A percentile compares a stretch with the other conserved stretches of the same genome.
Conservation (phyloP, 2,113 vertebrate genomes). For the Paralichthys olivaceus region DNA sequence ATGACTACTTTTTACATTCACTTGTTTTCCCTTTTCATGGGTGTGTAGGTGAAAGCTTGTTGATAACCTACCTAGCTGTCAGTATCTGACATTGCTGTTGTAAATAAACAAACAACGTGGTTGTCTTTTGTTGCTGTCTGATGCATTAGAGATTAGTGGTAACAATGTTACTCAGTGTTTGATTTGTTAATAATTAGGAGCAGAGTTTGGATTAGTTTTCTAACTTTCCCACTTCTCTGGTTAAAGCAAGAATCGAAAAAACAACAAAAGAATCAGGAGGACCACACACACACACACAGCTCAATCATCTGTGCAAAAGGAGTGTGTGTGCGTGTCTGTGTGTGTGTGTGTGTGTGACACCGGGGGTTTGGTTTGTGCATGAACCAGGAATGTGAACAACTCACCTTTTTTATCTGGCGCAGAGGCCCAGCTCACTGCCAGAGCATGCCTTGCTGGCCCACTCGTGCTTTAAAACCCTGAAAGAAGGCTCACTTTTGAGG, state of each 20-base stretch:
- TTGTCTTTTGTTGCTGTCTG: background rate
- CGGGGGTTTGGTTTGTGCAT: conserved; percentile 81
- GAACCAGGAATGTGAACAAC: conserved; percentile 83
- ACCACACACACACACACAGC: conserved; percentile 54
- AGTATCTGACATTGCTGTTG: background rate
- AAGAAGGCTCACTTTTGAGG: conserved; percentile 32
- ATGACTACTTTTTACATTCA: conserved; percentile 17
- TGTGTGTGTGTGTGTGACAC: conserved; percentile 62
- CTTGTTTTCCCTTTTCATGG: conserved; percentile 41
- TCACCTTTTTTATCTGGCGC: conserved; percentile 77
- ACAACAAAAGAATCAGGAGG: conserved; percentile 38
- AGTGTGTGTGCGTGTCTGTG: conserved; percentile 50
- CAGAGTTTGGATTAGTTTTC: conserved; percentile 3
- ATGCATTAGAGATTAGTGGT: background rate
- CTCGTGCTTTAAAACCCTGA: conserved; percentile 53
- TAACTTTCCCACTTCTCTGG: conserved; percentile 12
- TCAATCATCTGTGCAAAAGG: conserved; percentile 47
- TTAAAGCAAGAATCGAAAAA: conserved; percentile 30
- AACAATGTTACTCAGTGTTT: background rate
- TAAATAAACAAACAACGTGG: background rate
- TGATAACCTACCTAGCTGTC: conserved; percentile 3
- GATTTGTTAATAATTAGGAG: conserved; percentile 7
- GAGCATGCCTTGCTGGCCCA: conserved; percentile 74
- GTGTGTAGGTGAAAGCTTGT: conserved; percentile 25
- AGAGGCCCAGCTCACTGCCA: conserved; percentile 73